A percentile compares a stretch with the other conserved stretches of the same genome.
These are phyloP conservation scores for Aphelocoma coerulescens DNA, from an alignment of 2,113 vertebrate genomes.

Conservation along the genomic window DNA sequence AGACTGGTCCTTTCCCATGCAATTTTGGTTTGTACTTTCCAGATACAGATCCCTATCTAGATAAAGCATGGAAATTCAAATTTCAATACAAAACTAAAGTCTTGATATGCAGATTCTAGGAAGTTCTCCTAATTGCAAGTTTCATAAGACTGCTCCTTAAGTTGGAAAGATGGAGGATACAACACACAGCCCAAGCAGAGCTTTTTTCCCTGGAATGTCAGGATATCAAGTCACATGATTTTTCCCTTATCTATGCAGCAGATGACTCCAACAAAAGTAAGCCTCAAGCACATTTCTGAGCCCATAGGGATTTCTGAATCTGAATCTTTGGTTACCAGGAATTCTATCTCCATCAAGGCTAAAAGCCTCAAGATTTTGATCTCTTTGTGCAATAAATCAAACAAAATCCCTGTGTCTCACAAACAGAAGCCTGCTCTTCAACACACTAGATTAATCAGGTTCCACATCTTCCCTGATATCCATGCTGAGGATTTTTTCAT, in stretches of 20 bases:
- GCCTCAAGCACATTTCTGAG: not conserved
- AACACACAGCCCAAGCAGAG: not conserved
- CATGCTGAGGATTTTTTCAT: not conserved
- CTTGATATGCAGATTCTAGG: not conserved
- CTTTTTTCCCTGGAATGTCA: not conserved
- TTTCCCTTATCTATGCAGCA: not conserved
- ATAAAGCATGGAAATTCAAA: not conserved
- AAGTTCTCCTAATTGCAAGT: not conserved
- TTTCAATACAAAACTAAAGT: not conserved
- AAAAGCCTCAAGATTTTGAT: not conserved
- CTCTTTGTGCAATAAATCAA: not conserved
- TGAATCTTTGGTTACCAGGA: not conserved
- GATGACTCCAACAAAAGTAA: not conserved
- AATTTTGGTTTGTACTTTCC: not conserved
- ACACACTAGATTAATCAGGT: not conserved
- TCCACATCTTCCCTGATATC: not conserved
- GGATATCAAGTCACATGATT: not conserved
- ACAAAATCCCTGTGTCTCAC: not conserved
- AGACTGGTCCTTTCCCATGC: not conserved
- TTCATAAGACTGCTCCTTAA: not conserved
- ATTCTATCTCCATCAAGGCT: not conserved
- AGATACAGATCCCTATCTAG: not conserved
- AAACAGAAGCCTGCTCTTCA: not conserved
- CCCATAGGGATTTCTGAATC: not conserved
- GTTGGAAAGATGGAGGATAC: not conserved